Evolutionary conservation across 2,888 invertebrate genomes (phyloP).

Genomic region (Asteroscopus sphinx): DNA sequence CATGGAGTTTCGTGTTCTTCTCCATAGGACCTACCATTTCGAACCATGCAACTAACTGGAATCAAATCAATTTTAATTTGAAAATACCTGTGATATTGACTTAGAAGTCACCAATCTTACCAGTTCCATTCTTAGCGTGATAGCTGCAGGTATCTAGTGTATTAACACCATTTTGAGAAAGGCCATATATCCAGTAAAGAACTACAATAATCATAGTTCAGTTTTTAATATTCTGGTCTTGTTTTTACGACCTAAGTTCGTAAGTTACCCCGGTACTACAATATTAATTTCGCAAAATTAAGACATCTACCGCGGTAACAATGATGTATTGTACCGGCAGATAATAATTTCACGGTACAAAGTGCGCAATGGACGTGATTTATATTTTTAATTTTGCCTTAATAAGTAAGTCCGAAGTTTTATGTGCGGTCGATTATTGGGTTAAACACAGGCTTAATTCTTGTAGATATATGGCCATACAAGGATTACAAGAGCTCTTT

Average conservation of each 20-base stretch:
- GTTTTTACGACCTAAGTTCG: constrained; percentile 37
- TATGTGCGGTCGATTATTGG: constrained; percentile 36
- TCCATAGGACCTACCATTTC: too few species aligned
- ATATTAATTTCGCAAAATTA: constrained; percentile 60
- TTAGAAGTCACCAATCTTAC: too few species aligned
- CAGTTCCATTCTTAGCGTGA: too few species aligned
- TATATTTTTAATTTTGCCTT: constrained; percentile 56
- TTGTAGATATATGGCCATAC: constrained; percentile 16
- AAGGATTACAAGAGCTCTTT: too few species aligned
- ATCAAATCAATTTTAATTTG: too few species aligned
- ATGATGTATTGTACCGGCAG: constrained; percentile 49
- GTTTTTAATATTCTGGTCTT: background rate
- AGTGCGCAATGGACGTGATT: constrained; percentile 52
- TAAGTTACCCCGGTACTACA: constrained; percentile 32
- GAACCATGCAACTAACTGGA: too few species aligned
- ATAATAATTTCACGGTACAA: constrained; percentile 40
- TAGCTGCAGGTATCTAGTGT: too few species aligned
- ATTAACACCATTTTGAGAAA: too few species aligned
- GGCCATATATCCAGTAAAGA: too few species aligned
- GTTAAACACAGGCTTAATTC: constrained; percentile 27
- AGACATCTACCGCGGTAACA: constrained; percentile 47
- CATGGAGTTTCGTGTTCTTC: too few species aligned
- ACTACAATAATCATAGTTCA: too few species aligned
- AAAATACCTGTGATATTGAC: too few species aligned
- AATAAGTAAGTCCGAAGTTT: constrained; percentile 40